phyloP scores from a whole-genome alignment of 2,797 vertebrate genomes.

The Champsocephalus esox region DNA sequence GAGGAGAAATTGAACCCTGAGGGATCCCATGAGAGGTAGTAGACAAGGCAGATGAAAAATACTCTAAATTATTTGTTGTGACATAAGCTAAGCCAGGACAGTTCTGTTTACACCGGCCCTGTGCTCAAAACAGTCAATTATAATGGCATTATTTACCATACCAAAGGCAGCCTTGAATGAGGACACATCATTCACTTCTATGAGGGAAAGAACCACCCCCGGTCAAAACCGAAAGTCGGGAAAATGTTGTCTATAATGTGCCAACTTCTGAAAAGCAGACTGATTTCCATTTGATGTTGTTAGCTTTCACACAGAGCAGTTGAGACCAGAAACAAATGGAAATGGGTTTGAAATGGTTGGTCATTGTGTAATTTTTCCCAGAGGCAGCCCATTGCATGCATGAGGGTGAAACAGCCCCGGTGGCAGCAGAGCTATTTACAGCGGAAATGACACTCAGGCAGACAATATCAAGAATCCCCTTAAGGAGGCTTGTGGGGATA shows the following conservation, averaged over 20 bases:
- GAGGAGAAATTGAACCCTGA: constrained; percentile 40
- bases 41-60: constrained; percentile 46
- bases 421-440: constrained; percentile 57
- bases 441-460: constrained; percentile 49
- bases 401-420: constrained; percentile 46
- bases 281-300: constrained; percentile 9
- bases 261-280: constrained; percentile 6
- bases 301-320: constrained; percentile 2
- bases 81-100: constrained; percentile 38
- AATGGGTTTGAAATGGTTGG: constrained; percentile 24
- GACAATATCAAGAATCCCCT: constrained; percentile 62
- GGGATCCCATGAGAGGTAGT: constrained; percentile 33
- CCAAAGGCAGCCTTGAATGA: constrained; percentile 16
- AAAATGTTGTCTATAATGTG: constrained; percentile 31
- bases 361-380: constrained; percentile 14
- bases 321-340: constrained; percentile 27
- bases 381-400: constrained; percentile 24
- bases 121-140: constrained; percentile 35
- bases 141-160: constrained; percentile 42
- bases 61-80: constrained; percentile 27
- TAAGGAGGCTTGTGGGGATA: constrained; percentile 63
- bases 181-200: background rate
- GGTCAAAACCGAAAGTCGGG: constrained; percentile 23
- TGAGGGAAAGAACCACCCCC: constrained; percentile 23
- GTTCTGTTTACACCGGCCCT: constrained; percentile 34